Conservation (phyloP, 2,113 vertebrate genomes). For the Psittacara wagleri region DNA sequence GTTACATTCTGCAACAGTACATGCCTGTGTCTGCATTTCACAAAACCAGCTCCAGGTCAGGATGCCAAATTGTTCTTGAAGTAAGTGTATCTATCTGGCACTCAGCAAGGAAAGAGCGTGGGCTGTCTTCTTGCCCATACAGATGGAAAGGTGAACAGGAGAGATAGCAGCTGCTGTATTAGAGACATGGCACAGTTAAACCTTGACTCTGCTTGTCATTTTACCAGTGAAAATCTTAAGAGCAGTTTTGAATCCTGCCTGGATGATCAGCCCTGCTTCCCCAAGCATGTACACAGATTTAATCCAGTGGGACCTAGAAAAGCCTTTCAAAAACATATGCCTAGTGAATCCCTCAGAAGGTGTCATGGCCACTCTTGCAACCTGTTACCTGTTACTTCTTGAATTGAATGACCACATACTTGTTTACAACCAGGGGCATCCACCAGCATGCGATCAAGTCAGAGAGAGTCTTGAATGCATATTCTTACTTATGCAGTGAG, state of each 20-base stretch:
- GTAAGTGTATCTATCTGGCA: neutral
- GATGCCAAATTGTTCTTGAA: neutral
- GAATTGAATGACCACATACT: neutral
- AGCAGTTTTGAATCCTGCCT: neutral
- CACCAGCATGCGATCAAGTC: neutral
- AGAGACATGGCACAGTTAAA: neutral
- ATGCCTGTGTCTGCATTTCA: neutral
- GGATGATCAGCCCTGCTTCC: neutral
- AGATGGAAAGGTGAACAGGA: neutral
- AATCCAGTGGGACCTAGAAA: neutral
- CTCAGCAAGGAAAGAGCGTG: neutral
- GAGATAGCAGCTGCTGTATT: neutral
- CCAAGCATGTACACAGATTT: neutral
- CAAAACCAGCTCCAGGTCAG: neutral
- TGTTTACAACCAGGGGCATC: neutral
- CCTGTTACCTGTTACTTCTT: neutral
- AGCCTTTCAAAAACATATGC: neutral
- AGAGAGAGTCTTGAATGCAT: neutral
- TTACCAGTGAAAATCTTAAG: neutral
- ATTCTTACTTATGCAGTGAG: neutral
- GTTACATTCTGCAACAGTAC: neutral
- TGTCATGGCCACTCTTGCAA: neutral
- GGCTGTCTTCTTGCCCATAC: neutral
- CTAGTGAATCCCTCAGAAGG: neutral
- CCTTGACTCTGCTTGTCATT: neutral